Conservation (phyloP, 1,140 invertebrate species). For the Heliconius congener region DNA sequence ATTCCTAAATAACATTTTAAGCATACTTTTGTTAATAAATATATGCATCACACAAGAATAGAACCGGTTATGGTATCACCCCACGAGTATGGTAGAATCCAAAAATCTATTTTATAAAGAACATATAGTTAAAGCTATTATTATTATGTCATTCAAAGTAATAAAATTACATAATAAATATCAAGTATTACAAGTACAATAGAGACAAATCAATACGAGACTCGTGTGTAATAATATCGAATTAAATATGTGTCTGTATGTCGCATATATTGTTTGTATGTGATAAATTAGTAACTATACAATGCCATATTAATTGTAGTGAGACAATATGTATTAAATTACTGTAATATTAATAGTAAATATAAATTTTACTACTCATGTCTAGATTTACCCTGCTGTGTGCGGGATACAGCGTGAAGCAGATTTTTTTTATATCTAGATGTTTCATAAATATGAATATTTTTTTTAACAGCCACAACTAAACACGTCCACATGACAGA, state of each 20-base stretch:
- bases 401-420: too few species aligned
- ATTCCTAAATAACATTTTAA: too few species aligned
- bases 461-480: too few species aligned
- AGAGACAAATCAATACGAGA: not conserved
- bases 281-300: not conserved
- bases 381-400: too few species aligned
- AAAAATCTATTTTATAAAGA: not conserved
- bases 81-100: not conserved
- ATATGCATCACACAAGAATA: not conserved
- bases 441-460: too few species aligned
- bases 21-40: too few species aligned
- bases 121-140: not conserved
- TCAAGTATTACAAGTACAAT: not conserved
- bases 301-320: not conserved
- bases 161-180: constrained; percentile 2
- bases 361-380: too few species aligned
- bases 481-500: too few species aligned
- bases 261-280: not conserved
- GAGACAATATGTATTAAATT: not conserved
- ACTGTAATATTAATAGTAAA: not conserved
- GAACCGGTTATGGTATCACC: not conserved
- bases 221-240: not conserved
- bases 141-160: not conserved
- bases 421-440: too few species aligned
- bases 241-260: not conserved